Percentiles rank a stretch among this genome's conserved stretches.
Evolutionary conservation across 2,888 invertebrate species (phyloP).

Genomic region (Synanthedon formicaeformis): DNA sequence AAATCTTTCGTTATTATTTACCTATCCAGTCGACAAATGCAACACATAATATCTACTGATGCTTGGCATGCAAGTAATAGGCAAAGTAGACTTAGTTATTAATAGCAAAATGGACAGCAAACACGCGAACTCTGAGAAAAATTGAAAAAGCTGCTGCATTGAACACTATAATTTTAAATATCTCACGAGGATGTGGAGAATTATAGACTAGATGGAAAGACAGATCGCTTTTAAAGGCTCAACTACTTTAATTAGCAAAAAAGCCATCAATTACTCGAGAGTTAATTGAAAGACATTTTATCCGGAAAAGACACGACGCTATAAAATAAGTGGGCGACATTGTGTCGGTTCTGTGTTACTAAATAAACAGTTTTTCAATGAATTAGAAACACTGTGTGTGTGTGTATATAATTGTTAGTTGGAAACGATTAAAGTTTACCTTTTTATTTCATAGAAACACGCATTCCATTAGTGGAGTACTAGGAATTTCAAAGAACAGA

Average conservation of each 20-base stretch:
- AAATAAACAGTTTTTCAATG: no score
- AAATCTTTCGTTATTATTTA: no score
- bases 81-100: background rate
- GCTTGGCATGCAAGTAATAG: background rate
- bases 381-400: no score
- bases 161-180: background rate
- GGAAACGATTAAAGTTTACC: background rate
- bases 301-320: background rate
- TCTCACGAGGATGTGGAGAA: background rate
- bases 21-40: no score
- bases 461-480: background rate
- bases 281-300: background rate
- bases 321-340: background rate
- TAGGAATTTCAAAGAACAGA: no score
- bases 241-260: background rate
- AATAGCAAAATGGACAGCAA: background rate
- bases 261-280: background rate
- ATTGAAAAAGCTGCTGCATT: background rate
- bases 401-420: no score
- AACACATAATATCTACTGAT: background rate
- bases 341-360: background rate
- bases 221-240: background rate
- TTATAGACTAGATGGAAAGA: background rate
- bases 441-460: background rate
- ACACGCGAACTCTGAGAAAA: background rate